Conservation (phyloP, 2,888 invertebrate species). For the Lycaena phlaeas region DNA sequence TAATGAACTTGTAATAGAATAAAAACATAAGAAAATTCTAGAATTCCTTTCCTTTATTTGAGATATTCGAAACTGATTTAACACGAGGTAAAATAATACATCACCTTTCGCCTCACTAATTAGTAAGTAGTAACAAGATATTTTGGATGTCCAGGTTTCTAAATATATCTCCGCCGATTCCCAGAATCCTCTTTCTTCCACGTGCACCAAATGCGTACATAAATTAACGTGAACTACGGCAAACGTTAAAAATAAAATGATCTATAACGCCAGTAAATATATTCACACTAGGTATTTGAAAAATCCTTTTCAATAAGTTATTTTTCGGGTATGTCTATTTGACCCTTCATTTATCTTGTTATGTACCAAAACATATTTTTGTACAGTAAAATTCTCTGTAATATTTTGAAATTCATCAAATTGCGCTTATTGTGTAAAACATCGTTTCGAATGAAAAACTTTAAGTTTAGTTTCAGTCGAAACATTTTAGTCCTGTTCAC, state of each 20-base stretch:
- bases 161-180: conserved; percentile 3
- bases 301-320: neutral
- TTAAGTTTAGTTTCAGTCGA: neutral
- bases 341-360: neutral
- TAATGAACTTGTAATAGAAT: too few species aligned
- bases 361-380: neutral
- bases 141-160: neutral
- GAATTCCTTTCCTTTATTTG: too few species aligned
- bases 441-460: neutral
- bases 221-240: neutral
- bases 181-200: neutral
- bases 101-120: conserved; percentile 7
- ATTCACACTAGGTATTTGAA: neutral
- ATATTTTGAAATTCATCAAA: too few species aligned
- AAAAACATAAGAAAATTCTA: too few species aligned
- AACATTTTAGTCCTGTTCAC: conserved; percentile 1
- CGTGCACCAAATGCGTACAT: neutral
- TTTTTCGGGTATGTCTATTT: neutral
- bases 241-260: neutral
- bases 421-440: too few species aligned
- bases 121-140: conserved; percentile 8
- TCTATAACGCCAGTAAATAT: neutral
- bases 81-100: conserved; percentile 3
- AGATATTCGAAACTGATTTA: neutral
- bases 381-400: too few species aligned